Conservation (phyloP, 2,113 vertebrate genomes). For the Patagioenas fasciata region DNA sequence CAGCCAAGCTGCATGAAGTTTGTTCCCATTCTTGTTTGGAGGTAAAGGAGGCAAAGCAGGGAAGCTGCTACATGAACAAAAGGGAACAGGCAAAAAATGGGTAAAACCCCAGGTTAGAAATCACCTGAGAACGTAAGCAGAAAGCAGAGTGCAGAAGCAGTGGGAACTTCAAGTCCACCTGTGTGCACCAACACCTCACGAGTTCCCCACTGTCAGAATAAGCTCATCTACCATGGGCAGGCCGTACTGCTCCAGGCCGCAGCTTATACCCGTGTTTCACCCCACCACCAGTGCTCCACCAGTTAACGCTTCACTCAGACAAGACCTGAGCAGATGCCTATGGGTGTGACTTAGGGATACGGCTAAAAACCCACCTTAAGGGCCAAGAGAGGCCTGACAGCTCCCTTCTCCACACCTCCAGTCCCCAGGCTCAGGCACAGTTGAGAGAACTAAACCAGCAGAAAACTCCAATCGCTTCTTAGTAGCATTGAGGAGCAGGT, state of each 20-base stretch:
- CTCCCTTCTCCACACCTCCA: background rate
- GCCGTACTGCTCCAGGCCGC: fast-evolving
- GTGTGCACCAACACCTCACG: fast-evolving
- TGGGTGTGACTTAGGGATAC: background rate
- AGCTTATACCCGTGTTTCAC: fast-evolving
- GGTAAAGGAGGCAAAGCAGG: background rate
- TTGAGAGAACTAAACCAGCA: background rate
- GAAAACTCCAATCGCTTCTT: fast-evolving
- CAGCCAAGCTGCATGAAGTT: background rate
- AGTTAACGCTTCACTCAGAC: background rate
- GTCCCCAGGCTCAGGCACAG: background rate
- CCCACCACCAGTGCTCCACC: fast-evolving
- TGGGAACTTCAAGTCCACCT: fast-evolving
- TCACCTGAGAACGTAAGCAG: background rate
- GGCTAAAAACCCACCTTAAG: background rate
- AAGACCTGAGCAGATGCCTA: background rate
- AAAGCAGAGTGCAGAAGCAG: background rate
- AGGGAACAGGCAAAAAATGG: background rate
- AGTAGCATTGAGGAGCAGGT: background rate
- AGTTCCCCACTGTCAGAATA: background rate
- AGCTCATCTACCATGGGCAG: background rate
- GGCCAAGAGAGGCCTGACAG: background rate
- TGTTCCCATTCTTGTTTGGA: background rate
- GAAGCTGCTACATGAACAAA: background rate
- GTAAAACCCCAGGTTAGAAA: background rate